Evolutionary conservation across 2,113 vertebrate species (phyloP), one percentile per base, ranked within the genome.

Genomic region (Oreochromis niloticus): DNA sequence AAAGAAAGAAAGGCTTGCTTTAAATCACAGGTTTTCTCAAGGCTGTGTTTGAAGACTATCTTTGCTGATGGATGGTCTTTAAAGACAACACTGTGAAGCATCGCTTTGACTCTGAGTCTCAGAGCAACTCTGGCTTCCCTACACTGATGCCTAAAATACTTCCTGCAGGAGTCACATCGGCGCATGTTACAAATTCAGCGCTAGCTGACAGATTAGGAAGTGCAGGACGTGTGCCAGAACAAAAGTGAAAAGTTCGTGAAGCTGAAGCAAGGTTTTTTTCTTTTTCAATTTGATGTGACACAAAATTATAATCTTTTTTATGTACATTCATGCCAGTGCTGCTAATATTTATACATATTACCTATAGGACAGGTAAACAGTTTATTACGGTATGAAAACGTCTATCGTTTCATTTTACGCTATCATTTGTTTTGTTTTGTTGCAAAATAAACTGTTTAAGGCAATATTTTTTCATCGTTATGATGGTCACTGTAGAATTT

Each of bases 41-140:
- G 79, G 50, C 89, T 54, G 13, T 6, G 34, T 89, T 90, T 87
- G 80, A 91, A 66, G 71, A 89, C 54, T 32, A 83, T 57, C 27
- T 7, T 48, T 50, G 59, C 85, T 87, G 85, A 87, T 63, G 85
- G 83, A 81, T 82, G 56, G 68, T 81, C 50, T 87, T 85, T 78
- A 71, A 88, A 91, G 81, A 86, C 36, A 79, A 80, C 85, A 66
- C 85, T 63, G 75, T 66, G 55, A 92, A 88, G 34, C 84, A 80
- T 89, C 71, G 81, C 80, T 87, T 43, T 46, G 48, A 54, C 41
- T 85, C 55, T 22, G 14, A 54, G 34, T 83, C 48, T 32, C 43
- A 50, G 52, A 82, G 71, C 24, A 36, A 39, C 54, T 88, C 57
- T 55, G 32, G 61, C 63, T 81, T 34, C 6, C 81, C 86, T 39